A percentile compares a stretch with the other conserved stretches of the same genome.
phyloP scores from a whole-genome alignment of 2,113 vertebrate genomes.

The Ranitomeya variabilis region DNA sequence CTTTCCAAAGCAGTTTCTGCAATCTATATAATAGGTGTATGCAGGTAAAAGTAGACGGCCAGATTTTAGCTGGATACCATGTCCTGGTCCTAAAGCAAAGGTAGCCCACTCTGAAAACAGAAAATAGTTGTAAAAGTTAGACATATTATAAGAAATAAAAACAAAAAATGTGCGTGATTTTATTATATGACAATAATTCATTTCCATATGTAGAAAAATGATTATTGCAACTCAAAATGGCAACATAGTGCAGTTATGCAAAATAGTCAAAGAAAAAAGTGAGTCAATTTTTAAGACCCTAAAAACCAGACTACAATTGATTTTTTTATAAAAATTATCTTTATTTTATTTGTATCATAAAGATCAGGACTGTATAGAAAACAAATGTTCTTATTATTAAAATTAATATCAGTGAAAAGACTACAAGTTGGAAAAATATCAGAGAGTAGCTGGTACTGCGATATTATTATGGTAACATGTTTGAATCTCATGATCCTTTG shows the following conservation, averaged over 20 bases:
- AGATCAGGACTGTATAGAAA: too few species aligned
- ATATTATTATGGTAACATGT: too few species aligned
- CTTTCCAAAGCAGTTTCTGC: constrained; percentile 84
- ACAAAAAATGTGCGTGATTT: too few species aligned
- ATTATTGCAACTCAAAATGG: background rate
- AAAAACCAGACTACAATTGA: background rate
- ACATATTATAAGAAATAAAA: too few species aligned
- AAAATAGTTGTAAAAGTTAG: background rate
- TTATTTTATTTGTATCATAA: too few species aligned
- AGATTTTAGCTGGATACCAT: constrained; percentile 87
- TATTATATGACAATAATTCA: background rate
- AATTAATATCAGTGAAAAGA: too few species aligned
- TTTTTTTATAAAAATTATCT: too few species aligned
- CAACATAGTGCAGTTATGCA: background rate
- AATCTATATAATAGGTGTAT: constrained; percentile 89
- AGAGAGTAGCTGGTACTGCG: too few species aligned
- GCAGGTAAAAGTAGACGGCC: constrained; percentile 89
- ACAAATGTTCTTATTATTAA: too few species aligned
- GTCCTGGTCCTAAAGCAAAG: constrained; percentile 89
- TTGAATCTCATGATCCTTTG: too few species aligned
- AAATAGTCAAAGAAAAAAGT: background rate
- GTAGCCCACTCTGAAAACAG: constrained; percentile 87
- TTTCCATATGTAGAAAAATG: background rate
- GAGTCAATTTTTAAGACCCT: background rate
- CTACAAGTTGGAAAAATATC: too few species aligned